Evolutionary conservation across 2,888 invertebrate species (phyloP), one percentile per base, ranked within the genome.

Genomic region (Odontocolon sp.): DNA sequence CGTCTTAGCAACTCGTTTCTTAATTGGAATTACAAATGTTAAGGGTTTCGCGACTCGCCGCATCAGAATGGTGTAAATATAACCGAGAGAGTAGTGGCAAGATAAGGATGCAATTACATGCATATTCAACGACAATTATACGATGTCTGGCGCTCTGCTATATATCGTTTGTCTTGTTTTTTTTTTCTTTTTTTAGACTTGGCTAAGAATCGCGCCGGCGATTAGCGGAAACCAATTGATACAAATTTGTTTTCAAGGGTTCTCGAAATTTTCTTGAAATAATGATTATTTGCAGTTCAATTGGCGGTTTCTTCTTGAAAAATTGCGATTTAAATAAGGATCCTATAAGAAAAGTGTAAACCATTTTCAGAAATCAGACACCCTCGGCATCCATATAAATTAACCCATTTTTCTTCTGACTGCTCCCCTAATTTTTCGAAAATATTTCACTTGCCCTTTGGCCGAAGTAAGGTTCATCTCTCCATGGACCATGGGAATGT

Each of bases 21-120:
- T 69, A 75, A 75, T 75, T 75, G 69, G 75, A 75, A 75, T 75
- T 57, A 69, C 75, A 75, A 75, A 69, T 69, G 64, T 56, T 57
- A 64, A 69, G 75, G 69, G 57, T 52, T 64, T 69, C 21, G 23
- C 52, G 52, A 59, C 36, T 57, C 42, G 59, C 42, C 31, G 28
- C 45, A 47, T 61, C 61, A 14, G n/a, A 11, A 31, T 47, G 70
- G 66, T 76, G 59, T 56, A 47, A 70, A 75, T 75, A 66, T 70
- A 75, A 61, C 66, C 54, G 66, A 33, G 38, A 61, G 63, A 61
- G 54, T 54, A 70, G 71, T 61, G 64, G 57, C 28, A 66, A 76
- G 54, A 61, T 61, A 14, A 16, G 33, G 16, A 45, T 36, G 64
- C 28, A 66, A 64, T 64, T 26, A 11, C 50, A 50, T 50, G 47